Evolutionary conservation across 1,140 invertebrate genomes (phyloP), one percentile per base, ranked within the genome.

Genomic region (Meteorus sp.): DNA sequence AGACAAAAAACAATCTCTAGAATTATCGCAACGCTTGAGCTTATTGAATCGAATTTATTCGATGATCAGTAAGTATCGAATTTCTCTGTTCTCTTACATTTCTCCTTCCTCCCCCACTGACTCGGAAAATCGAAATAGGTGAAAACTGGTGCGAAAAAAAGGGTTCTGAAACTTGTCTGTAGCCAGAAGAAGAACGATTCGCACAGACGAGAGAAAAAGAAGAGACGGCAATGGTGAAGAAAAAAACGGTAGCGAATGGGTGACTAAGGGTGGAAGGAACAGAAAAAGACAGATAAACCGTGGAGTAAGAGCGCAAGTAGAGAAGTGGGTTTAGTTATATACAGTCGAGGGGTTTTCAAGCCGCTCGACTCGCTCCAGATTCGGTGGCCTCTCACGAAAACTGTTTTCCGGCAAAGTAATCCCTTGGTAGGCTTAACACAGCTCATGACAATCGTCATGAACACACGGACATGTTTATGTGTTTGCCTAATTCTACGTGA

Each of bases 391-490:
- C 27, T 50, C 27, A 15, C 19, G 15, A 33, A 51, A 33, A 51
- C 29, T 19, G 17, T 35, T 51, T 51, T 31, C 29, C 29, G n/a
- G 27, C 13, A 51, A 51, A 19, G 22, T 48, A 48, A 48, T 48
- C 25, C 45, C 45, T 23, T 48, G 45, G 19, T 11, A 8, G n/a
- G 20, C 20, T 25, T 15, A 27, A 27, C 22, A 25, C 25, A 13
- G 20, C 20, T 22, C 31, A 33, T n/a, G 31, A n/a, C n/a, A 15
- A 15, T 13, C 45, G 23, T 48, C 25, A 48, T 9, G 45, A 29
- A 22, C 13, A 22, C 7, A n/a, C 7, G 33, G 11, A 15, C n/a
- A 45, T 45, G 23, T 25, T 43, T 4, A 19, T n/a, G n/a, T n/a
- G n/a, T 4, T 11, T 39, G 3, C 35, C 35, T 39, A 39, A 39